These are phyloP conservation scores for Charadrius vociferus DNA, from an alignment of 2,113 vertebrate genomes.

Conservation along the genomic window DNA sequence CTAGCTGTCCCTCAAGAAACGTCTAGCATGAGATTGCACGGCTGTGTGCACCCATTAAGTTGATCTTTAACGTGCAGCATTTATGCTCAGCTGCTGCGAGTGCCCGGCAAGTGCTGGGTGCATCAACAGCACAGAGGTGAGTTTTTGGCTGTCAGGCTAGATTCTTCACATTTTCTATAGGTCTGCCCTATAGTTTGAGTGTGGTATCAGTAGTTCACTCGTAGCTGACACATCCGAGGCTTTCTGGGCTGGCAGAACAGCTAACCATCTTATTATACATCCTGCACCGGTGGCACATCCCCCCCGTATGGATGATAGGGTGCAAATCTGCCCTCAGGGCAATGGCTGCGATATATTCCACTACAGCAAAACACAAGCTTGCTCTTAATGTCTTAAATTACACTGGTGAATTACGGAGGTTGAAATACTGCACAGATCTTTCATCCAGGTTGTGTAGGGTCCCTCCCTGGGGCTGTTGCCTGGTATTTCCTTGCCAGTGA, in stretches of 20 bases:
- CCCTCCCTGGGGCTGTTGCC: not conserved
- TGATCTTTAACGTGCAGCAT: accelerated
- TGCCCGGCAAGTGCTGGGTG: not conserved
- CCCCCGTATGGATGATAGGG: not conserved
- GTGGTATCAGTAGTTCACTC: too few species aligned
- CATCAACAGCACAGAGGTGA: not conserved
- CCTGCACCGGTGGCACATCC: not conserved
- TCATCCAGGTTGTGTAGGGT: too few species aligned
- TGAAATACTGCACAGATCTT: not conserved
- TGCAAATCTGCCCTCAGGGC: not conserved
- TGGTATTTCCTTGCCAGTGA: not conserved
- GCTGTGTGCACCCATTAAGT: not conserved
- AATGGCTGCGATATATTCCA: not conserved
- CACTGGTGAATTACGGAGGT: too few species aligned
- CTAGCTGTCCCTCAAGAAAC: too few species aligned
- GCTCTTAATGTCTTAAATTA: not conserved
- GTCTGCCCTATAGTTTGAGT: not conserved
- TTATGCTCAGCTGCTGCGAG: not conserved
- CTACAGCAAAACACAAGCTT: not conserved
- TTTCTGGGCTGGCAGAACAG: too few species aligned
- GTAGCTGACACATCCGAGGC: too few species aligned
- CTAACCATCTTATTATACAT: too few species aligned
- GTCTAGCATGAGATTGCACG: too few species aligned
- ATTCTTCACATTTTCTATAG: not conserved
- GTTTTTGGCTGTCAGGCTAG: not conserved